A percentile compares a stretch with the other conserved stretches of the same genome.
These are phyloP conservation scores for Lysandra coridon DNA, from an alignment of 2,888 invertebrate species.

Conservation along the genomic window DNA sequence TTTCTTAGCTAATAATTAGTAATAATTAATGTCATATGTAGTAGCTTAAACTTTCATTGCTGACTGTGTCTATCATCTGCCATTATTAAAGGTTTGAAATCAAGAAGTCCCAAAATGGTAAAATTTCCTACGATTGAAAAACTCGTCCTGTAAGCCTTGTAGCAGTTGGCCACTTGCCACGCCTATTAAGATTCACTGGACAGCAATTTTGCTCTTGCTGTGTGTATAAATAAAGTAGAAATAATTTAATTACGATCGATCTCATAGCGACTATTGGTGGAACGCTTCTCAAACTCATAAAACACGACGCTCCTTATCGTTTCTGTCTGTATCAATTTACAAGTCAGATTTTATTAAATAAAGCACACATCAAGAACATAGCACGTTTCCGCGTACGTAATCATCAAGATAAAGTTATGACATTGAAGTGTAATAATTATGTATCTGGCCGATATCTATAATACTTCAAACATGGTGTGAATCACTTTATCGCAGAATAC, in stretches of 20 bases:
- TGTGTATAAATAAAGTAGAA: slow-evolving; percentile 6
- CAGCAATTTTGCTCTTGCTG: slow-evolving; percentile 44
- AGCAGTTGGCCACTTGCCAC: slow-evolving; percentile 71
- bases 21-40: neutral
- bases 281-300: neutral
- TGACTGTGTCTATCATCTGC: neutral
- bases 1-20: neutral
- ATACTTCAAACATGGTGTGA: slow-evolving; percentile 20
- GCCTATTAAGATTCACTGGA: slow-evolving; percentile 61
- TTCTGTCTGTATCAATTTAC: slow-evolving; percentile 23
- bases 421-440: slow-evolving; percentile 53
- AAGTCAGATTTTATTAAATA: slow-evolving; percentile 28
- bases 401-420: slow-evolving; percentile 63
- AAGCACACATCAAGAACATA: slow-evolving; percentile 38
- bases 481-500: neutral
- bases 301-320: slow-evolving; percentile 9
- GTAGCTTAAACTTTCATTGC: neutral
- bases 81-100: neutral
- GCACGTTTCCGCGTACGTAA: slow-evolving; percentile 69
- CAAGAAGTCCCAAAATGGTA: slow-evolving; percentile 59
- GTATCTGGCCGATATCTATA: slow-evolving; percentile 5
- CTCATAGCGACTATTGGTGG: neutral
- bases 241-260: slow-evolving; percentile 21
- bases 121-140: slow-evolving; percentile 65
- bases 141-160: slow-evolving; percentile 67